Conservation (phyloP, 2,113 vertebrate species). For the Archocentrus centrarchus region DNA sequence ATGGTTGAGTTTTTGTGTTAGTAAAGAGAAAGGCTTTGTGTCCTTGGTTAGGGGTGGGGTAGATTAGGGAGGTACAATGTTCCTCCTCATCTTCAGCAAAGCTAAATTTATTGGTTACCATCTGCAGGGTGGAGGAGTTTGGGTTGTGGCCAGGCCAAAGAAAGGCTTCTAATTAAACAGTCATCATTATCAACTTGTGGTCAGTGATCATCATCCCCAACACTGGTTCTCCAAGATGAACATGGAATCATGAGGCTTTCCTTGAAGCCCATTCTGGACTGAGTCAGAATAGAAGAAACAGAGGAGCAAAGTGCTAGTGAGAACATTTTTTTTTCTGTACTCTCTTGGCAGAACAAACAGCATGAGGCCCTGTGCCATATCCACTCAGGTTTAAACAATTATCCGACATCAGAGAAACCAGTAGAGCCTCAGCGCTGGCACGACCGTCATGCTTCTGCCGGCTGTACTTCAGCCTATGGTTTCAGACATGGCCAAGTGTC, state of each 20-base stretch:
- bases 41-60: constrained; percentile 76
- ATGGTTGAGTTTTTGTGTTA: constrained; percentile 54
- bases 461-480: constrained; percentile 62
- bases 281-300: constrained; percentile 80
- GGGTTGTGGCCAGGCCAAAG: constrained; percentile 79
- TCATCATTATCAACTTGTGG: constrained; percentile 86
- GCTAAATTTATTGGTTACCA: constrained; percentile 86
- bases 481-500: constrained; percentile 73
- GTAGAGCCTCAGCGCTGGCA: constrained; percentile 71
- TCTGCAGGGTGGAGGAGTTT: constrained; percentile 86
- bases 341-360: constrained; percentile 71
- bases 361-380: constrained; percentile 75
- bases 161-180: constrained; percentile 87
- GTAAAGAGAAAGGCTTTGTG: constrained; percentile 69
- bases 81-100: constrained; percentile 75
- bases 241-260: constrained; percentile 79
- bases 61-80: constrained; percentile 71
- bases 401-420: constrained; percentile 77
- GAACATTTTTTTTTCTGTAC: constrained; percentile 53
- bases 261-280: constrained; percentile 71
- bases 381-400: constrained; percentile 86
- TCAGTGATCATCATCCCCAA: constrained; percentile 79
- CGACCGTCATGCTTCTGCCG: constrained; percentile 58
- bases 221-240: constrained; percentile 78
- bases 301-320: constrained; percentile 75